Evolutionary conservation across 2,797 vertebrate genomes (phyloP).

Genomic region (Yasuhikotakia modesta): DNA sequence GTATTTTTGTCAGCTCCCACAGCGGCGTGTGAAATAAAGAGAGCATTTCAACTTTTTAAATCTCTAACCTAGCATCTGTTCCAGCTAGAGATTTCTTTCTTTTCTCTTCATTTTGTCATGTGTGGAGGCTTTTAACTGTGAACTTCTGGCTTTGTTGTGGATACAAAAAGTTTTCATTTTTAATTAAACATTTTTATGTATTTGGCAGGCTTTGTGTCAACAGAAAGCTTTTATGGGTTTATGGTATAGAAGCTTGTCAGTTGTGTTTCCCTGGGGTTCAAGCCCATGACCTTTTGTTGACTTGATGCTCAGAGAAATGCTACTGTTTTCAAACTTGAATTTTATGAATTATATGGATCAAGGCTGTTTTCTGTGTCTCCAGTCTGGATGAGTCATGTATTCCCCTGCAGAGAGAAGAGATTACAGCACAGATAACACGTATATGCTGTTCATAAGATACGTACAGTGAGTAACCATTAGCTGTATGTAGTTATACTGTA

Average conservation of each 20-base stretch:
- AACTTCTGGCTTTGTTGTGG: neutral
- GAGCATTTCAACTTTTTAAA: neutral
- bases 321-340: neutral
- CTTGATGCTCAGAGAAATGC: neutral
- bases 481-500: neutral
- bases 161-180: neutral
- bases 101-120: neutral
- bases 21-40: neutral
- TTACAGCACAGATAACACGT: slow-evolving; percentile 8
- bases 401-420: slow-evolving; percentile 23
- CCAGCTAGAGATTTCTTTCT: neutral
- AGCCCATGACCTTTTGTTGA: neutral
- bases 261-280: neutral
- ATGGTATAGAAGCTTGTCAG: neutral
- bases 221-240: neutral
- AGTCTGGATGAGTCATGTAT: slow-evolving; percentile 29
- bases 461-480: slow-evolving; percentile 3
- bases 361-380: slow-evolving; percentile 30
- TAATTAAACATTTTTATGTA: neutral
- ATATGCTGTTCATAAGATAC: neutral
- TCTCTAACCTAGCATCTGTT: neutral
- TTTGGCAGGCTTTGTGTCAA: too few species aligned
- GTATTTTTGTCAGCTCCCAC: slow-evolving; percentile 21
- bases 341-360: neutral
- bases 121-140: neutral